Conservation (phyloP, 1,140 invertebrate species). For the Pissodes strobi region DNA sequence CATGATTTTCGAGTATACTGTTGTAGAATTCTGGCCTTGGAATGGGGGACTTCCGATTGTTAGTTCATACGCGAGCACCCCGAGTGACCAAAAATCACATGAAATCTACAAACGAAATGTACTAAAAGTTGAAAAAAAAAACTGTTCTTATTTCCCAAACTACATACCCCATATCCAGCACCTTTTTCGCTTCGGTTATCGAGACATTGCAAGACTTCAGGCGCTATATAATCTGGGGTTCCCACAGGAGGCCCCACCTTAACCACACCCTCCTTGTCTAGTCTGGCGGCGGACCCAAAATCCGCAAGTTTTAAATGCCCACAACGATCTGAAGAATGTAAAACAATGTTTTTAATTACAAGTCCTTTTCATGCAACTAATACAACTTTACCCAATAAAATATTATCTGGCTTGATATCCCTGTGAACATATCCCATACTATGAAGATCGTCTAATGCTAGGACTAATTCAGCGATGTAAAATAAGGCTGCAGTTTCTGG, state of each 20-base stretch:
- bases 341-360: too few relatives aligned
- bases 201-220: slow-evolving; percentile 72
- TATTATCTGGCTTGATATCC: slow-evolving; percentile 87
- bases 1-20: slow-evolving; percentile 70
- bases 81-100: slow-evolving; percentile 88
- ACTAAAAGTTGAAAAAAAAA: too few relatives aligned
- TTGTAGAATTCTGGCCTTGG: slow-evolving; percentile 58
- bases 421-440: slow-evolving; percentile 84
- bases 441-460: slow-evolving; percentile 81
- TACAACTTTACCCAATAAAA: slow-evolving; percentile 58
- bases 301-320: slow-evolving; percentile 82
- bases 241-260: slow-evolving; percentile 70
- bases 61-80: slow-evolving; percentile 82
- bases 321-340: slow-evolving; percentile 79
- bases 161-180: slow-evolving; percentile 41
- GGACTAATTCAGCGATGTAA: slow-evolving; percentile 79
- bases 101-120: slow-evolving; percentile 65
- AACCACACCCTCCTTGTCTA: slow-evolving; percentile 63
- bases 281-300: slow-evolving; percentile 74
- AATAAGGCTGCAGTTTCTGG: slow-evolving; percentile 79
- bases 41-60: slow-evolving; percentile 75
- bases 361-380: too few relatives aligned
- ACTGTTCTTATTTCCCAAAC: too few relatives aligned
- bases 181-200: slow-evolving; percentile 58
- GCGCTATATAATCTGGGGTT: slow-evolving; percentile 84